Conservation (phyloP, 2,113 vertebrate genomes). For the Rhinoptilus africanus region DNA sequence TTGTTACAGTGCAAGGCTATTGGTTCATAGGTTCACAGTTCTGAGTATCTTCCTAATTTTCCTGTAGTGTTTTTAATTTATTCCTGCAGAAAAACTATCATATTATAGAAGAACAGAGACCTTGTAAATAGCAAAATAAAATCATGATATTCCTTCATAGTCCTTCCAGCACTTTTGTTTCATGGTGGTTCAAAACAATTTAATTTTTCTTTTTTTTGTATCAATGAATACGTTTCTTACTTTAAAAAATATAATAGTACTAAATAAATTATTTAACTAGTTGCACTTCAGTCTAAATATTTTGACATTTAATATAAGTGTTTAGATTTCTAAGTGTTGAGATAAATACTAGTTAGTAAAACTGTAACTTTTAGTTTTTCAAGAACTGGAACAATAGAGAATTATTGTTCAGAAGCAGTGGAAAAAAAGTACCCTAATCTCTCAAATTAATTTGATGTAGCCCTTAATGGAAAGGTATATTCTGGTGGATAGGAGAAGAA, state of each 20-base stretch:
- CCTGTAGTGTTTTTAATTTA: background rate
- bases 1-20: background rate
- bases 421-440: background rate
- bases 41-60: background rate
- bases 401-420: background rate
- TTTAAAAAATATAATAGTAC: background rate
- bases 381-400: background rate
- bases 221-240: background rate
- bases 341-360: background rate
- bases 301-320: background rate
- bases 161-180: background rate
- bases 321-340: background rate
- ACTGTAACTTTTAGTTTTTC: background rate
- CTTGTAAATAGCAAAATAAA: background rate
- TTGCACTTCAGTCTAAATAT: background rate
- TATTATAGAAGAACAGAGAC: background rate
- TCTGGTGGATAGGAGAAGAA: background rate
- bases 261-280: background rate
- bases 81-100: background rate
- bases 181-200: background rate
- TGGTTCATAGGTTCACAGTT: background rate
- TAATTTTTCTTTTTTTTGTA: background rate
- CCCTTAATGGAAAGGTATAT: background rate
- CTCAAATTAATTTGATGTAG: background rate
- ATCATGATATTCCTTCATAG: background rate